Conservation (phyloP, 2,888 invertebrate species). For the Drosophila austrosaltans region DNA sequence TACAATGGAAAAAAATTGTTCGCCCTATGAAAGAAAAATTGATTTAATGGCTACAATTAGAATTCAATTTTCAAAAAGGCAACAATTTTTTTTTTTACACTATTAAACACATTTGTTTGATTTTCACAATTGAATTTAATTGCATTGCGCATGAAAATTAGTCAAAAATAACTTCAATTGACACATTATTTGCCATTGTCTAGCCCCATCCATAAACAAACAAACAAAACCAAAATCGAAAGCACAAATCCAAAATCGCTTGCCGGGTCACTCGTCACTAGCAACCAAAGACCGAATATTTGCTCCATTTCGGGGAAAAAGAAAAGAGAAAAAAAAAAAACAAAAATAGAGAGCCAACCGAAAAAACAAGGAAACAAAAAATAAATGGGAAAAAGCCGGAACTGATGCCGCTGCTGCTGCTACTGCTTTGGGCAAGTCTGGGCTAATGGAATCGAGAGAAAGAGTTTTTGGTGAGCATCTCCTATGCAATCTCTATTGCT, state of each 20-base stretch:
- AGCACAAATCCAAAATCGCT: constrained; percentile 46
- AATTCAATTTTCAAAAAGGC: background rate
- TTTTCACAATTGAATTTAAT: background rate
- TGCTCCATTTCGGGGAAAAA: constrained; percentile 17
- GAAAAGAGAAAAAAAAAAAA: background rate
- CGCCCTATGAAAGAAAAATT: background rate
- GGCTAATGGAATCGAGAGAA: constrained; percentile 5
- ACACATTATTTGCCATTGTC: background rate
- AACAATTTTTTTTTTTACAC: background rate
- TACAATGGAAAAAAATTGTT: background rate
- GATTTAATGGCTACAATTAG: background rate
- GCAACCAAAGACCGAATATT: constrained; percentile 3
- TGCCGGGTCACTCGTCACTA: constrained; percentile 34
- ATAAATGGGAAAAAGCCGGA: constrained; percentile 34
- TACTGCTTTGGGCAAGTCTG: constrained; percentile 13
- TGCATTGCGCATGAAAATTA: background rate
- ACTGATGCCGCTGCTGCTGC: constrained; percentile 30
- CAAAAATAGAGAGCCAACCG: no score
- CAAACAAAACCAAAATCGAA: constrained; percentile 32
- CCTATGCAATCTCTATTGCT: constrained; percentile 29
- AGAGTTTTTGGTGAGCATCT: constrained; percentile 12
- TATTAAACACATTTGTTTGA: background rate
- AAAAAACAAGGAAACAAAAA: background rate
- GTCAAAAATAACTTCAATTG: background rate
- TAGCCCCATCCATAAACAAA: background rate